A percentile compares a stretch with the other conserved stretches of the same genome.
These are phyloP conservation scores for Eleginops maclovinus DNA, from an alignment of 2,113 vertebrate species.

Conservation along the genomic window DNA sequence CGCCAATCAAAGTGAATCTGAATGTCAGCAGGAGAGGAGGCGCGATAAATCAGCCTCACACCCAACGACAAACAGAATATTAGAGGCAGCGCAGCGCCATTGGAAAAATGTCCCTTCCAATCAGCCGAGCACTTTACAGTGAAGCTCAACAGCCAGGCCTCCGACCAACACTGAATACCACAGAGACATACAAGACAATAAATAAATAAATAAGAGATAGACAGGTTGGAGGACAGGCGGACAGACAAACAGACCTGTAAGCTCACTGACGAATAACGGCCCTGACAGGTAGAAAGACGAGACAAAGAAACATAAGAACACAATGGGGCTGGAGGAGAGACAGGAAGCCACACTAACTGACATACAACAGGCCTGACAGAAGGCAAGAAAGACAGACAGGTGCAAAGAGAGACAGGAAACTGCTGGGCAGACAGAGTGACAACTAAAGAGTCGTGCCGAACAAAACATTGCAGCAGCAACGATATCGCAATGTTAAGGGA, in stretches of 20 bases:
- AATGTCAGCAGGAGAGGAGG: constrained; percentile 77
- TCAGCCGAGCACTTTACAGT: constrained; percentile 79
- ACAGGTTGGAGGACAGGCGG: constrained; percentile 39
- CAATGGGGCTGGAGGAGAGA: constrained; percentile 32
- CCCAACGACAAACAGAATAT: constrained; percentile 83
- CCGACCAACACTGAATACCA: constrained; percentile 46
- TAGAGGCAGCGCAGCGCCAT: constrained; percentile 71
- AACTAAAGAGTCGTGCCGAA: background rate
- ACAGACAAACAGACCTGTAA: constrained; percentile 31
- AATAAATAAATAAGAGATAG: constrained; percentile 41
- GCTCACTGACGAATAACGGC: constrained; percentile 14
- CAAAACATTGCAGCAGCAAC: background rate
- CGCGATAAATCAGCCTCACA: constrained; percentile 79
- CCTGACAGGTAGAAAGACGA: constrained; percentile 40
- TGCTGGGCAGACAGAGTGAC: constrained; percentile 6
- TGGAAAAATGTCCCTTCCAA: constrained; percentile 83
- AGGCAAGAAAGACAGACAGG: constrained; percentile 12
- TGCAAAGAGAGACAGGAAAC: background rate
- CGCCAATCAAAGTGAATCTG: constrained; percentile 80
- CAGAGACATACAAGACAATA: constrained; percentile 51
- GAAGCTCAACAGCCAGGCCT: constrained; percentile 60
- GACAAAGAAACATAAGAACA: constrained; percentile 48
- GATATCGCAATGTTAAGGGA: background rate
- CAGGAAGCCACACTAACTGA: constrained; percentile 13
- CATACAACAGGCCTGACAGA: constrained; percentile 3